Base-by-base conservation (phyloP, 2,888 invertebrate species). In the Brenthis daphne region DNA sequence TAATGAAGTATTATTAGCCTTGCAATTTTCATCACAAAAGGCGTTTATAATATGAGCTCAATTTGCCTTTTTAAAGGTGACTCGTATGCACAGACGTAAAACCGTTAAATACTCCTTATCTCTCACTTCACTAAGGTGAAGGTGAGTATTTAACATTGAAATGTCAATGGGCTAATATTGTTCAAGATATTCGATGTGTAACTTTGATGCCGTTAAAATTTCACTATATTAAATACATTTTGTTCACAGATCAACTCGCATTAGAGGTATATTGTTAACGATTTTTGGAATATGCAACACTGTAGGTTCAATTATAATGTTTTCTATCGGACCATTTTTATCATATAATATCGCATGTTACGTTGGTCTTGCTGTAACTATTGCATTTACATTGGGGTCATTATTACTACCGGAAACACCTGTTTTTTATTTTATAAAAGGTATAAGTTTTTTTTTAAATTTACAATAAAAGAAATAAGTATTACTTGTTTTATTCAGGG, bases 261-360 rank as follows among this genome's bases (percentile, higher is more conserved):
- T 84, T 2, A 73, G 85, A 76, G 85, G 86, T 0, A 77, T 81
- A 3, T 66, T 86, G 0, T 66, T 86, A 0, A 79, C 84, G 0
- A 72, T 76, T 0, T 77, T 81, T 0, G 84, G 79, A 6, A 75
- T 83, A 16, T 81, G 77, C 20, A 67, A 64, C 51, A 80, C 79
- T 2, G 6, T 82, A 0, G 86, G 85, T 0, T 79, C 77, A 0
- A 67, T 85, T 0, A 2, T 81, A 1, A 72, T 77, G 0, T 85
- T 79, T 56, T 67, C 77, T 0, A 71, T 79, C 0, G 83, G 79
- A 0, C 81, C 82, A 0, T 85, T 60, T 37, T n/a, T 82, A 0
- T 68, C 79, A 0, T 85, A 81, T 48, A 24, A 72, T 0, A 74
- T 29, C 0, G 69, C 78, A 0, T 70, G 73, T 5, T 84, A 78